Evolutionary conservation across 2,888 invertebrate species (phyloP), one percentile per base, ranked within the genome.

Genomic region (Agrochola litura): DNA sequence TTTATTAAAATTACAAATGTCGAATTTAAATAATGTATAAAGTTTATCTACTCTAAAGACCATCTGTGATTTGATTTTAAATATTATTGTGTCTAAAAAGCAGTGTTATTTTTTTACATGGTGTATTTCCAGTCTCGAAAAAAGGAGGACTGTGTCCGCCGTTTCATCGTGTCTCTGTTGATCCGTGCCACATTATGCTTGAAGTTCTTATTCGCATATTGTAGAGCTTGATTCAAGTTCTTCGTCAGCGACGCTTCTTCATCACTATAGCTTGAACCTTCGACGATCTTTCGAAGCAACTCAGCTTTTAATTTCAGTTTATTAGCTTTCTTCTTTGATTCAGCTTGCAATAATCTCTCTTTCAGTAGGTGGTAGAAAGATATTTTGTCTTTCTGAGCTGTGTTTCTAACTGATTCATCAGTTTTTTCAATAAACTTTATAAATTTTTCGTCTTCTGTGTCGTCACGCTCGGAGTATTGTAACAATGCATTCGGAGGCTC

Each of bases 261-360:
- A 10, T 83, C 83, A 43, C 83, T 84, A 8, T 79, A 80, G 10
- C 81, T 83, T 0, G 85, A 83, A 6, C 54, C 81, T 10, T 76
- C 81, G 0, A 70, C 63, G 1, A 83, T 73, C 14, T 25, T 76
- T 2, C 65, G 30, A 2, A 82, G 12, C 8, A 54, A 6, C 5
- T 73, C 43, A 8, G 30, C 67, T 49, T 75, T 82, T 0, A 16
- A 0, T 22, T 65, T 73, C 10, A 37, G 1, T 10, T 16, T 71
- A 14, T 25, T 58, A 19, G 54, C n/a, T 54, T 60, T 41, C 5
- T n/a, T 16, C 16, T 43, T 52, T 25, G 19, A 19, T 8, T 76
- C 19, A n/a, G 1, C 63, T 30, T 8, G 10, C 22, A 73, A 73
- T 2, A 64, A 52, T 6, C 37, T 52, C 14, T 68, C 63, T 46